These are phyloP conservation scores for Heliconius hewitsoni DNA, from an alignment of 1,140 invertebrate genomes.

Conservation along the genomic window DNA sequence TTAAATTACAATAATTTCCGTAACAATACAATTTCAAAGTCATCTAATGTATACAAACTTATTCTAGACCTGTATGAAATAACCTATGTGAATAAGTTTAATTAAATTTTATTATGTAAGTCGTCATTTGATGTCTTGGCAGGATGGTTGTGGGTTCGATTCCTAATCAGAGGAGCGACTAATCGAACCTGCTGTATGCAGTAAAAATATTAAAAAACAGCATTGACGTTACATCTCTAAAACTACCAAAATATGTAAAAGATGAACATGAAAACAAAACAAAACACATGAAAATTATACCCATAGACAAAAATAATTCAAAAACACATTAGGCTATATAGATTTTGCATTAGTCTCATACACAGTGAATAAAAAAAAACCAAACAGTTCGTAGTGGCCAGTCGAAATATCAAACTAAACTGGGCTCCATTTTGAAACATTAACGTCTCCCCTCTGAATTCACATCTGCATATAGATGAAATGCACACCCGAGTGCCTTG, in stretches of 20 bases:
- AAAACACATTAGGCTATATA: conserved; percentile 2
- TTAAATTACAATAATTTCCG: conserved; percentile 23
- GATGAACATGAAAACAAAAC: no score
- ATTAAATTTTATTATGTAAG: no score
- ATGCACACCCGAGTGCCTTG: neutral
- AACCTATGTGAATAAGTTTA: no score
- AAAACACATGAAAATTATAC: neutral
- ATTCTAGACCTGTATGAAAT: neutral
- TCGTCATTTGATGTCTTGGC: no score
- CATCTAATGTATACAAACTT: neutral
- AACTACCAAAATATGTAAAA: no score
- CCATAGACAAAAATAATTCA: neutral
- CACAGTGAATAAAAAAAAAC: neutral
- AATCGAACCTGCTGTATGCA: no score
- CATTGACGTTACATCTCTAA: neutral
- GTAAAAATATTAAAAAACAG: no score
- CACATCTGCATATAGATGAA: conserved; percentile 12
- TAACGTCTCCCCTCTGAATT: conserved; percentile 13
- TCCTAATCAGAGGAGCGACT: no score
- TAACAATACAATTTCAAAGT: conserved; percentile 24
- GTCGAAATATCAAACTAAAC: conserved; percentile 12
- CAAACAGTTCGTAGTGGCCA: neutral
- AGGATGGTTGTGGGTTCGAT: no score
- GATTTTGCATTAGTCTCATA: neutral
- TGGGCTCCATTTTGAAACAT: conserved; percentile 23